Evolutionary conservation across 1,140 invertebrate genomes (phyloP).

Genomic region (Drosophila punjabiensis): DNA sequence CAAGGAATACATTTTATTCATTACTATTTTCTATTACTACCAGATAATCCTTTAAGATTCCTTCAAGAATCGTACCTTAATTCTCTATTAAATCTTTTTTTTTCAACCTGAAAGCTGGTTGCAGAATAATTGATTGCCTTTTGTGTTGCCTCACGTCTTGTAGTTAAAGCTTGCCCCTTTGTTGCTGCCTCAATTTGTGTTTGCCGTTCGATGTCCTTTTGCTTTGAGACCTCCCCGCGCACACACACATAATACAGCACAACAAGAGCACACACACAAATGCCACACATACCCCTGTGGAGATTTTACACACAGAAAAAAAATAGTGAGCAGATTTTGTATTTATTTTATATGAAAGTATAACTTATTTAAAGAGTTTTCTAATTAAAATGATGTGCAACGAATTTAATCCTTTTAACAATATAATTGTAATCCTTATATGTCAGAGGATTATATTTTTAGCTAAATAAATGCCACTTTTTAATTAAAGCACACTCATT

Average conservation of each 20-base stretch:
- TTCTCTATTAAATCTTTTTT: background rate
- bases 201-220: constrained; percentile 33
- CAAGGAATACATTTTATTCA: background rate
- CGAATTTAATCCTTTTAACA: background rate
- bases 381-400: background rate
- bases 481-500: background rate
- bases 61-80: constrained; percentile 1
- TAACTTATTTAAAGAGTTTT: background rate
- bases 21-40: background rate
- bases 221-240: constrained; percentile 26
- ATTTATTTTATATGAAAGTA: background rate
- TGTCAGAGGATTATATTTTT: background rate
- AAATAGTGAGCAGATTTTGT: background rate
- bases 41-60: background rate
- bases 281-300: constrained; percentile 19
- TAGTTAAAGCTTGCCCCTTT: constrained; percentile 48
- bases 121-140: constrained; percentile 9
- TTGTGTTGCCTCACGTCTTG: constrained; percentile 39
- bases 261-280: constrained; percentile 22
- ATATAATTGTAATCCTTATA: background rate
- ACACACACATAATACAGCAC: constrained; percentile 12
- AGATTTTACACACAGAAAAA: constrained; percentile 11
- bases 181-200: constrained; percentile 47
- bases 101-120: constrained; percentile 7
- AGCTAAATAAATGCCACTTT: background rate